Base-by-base conservation (phyloP, 1,140 invertebrate species). In the Chironomus tepperi region DNA sequence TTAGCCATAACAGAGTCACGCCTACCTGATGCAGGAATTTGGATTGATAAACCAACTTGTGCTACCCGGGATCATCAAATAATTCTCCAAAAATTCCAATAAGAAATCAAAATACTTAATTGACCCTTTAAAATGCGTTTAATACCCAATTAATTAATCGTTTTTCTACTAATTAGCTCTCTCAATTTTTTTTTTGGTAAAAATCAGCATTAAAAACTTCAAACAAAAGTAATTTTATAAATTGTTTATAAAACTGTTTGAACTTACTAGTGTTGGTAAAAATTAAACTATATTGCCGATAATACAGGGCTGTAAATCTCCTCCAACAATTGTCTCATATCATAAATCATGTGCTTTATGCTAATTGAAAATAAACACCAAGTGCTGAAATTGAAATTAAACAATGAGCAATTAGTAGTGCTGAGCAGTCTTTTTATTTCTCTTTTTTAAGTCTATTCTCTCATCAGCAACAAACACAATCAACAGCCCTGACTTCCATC, bases 401-500 rank as follows among this genome's bases (percentile, higher is more conserved):
- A 57, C 47, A 57, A 57, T 57, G 47, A 57, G 12, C 12, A 57
- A 57, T 57, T 57, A 57, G n/a, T n/a, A 57, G n/a, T 57, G n/a
- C 47, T n/a, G 12, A 57, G n/a, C 5, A 34, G 1, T 34, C 5
- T 34, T 34, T 34, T 34, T 34, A 2, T 5, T 34, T 34, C 24
- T 34, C 47, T 15, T 15, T 57, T 15, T 5, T n/a, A 57, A 12
- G 12, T 57, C n/a, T 57, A 3, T n/a, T 12, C 47, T 57, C 47
- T 57, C 47, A 57, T 57, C 12, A n/a, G n/a, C n/a, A n/a, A n/a
- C n/a, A n/a, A n/a, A 57, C 47, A n/a, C 47, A 34, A 2, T 57
- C 65, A 8, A 70, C 47, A 70, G 18, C 65, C 65, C 65, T 70
- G 65, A 19, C 18, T 19, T 70, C 65, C 65, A 70, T 70, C 65